Base-by-base conservation (phyloP, 2,888 invertebrate genomes). In the Ischnura elegans region DNA sequence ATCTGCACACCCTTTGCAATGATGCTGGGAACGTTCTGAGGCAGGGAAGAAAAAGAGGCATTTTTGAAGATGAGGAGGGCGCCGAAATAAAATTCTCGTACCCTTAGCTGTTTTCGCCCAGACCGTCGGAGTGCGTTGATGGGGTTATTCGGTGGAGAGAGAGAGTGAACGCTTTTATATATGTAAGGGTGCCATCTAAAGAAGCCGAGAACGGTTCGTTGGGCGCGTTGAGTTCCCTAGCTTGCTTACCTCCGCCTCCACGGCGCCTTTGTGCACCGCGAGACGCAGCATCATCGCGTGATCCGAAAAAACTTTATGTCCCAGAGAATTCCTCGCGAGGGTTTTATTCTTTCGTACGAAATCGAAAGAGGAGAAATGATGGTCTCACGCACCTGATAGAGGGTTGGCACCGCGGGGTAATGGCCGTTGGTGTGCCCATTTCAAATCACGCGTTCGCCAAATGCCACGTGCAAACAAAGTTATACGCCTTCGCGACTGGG, bases 51-150 rank as follows among this genome's bases (percentile, higher is more conserved):
- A n/a, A 51, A 19, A 51, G 19, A 51, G 61, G 61, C n/a, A 6
- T 61, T 25, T 25, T 61, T 25, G 21, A 6, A n/a, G 61, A 13
- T 36, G 76, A 8, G 16, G 51, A 76, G 36, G 36, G 76, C 10
- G 76, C 76, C 76, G 76, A 76, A 76, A 76, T 76, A 76, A 76
- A 76, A 76, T 76, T 36, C 36, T 51, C 51, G 51, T 3, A 16
- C 47, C 76, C 8, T 76, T 76, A 29, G 76, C n/a, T n/a, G 36
- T 76, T 76, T 76, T 76, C 36, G n/a, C 29, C 76, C 61, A 8
- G 25, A 19, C 51, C 51, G 19, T 19, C 19, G 51, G 51, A 19
- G 51, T 13, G 51, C 51, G 2, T 6, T 19, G 51, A 51, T 51
- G 51, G 51, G 51, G 51, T 51, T 51, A 51, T 51, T 51, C 61